These are phyloP conservation scores for Drosophila pullipes DNA, from an alignment of 2,888 invertebrate genomes.

Conservation along the genomic window DNA sequence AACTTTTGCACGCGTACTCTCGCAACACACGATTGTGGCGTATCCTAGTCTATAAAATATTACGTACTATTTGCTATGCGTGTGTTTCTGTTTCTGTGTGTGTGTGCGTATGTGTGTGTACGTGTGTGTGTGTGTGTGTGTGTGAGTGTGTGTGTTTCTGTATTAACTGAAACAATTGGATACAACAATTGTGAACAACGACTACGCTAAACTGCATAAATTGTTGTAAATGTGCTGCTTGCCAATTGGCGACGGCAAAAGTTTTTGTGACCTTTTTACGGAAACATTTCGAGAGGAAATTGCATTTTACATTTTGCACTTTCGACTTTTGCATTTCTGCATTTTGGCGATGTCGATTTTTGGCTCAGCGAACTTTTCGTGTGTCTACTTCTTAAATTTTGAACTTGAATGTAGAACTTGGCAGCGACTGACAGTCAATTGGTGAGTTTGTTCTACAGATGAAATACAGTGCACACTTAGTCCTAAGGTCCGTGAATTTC, in stretches of 20 bases:
- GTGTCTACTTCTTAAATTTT: conserved; percentile 10
- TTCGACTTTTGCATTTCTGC: conserved; percentile 22
- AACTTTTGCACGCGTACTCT: conserved; percentile 43
- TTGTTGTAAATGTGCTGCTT: conserved; percentile 40
- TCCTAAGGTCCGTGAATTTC: background rate
- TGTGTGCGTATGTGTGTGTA: background rate
- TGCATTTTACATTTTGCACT: conserved; percentile 54
- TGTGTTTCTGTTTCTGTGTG: background rate
- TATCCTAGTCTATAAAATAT: conserved; percentile 34
- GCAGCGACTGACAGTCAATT: conserved; percentile 6
- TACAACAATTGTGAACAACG: conserved; percentile 26
- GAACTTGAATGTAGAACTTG: conserved; percentile 5
- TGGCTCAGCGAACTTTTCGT: conserved; percentile 23
- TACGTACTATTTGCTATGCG: conserved; percentile 11
- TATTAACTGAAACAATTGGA: conserved; percentile 32
- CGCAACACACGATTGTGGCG: conserved; percentile 3
- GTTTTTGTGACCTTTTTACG: conserved; percentile 59
- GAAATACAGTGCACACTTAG: background rate
- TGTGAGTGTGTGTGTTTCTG: conserved; percentile 23
- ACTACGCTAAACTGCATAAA: conserved; percentile 32
- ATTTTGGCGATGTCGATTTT: conserved; percentile 14
- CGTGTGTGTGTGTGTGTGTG: too few species aligned
- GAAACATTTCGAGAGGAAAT: conserved; percentile 58
- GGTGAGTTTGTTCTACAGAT: conserved; percentile 33
- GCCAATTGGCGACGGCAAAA: conserved; percentile 67